Conservation (phyloP, 2,797 vertebrate genomes). For the Esox masquinongy region DNA sequence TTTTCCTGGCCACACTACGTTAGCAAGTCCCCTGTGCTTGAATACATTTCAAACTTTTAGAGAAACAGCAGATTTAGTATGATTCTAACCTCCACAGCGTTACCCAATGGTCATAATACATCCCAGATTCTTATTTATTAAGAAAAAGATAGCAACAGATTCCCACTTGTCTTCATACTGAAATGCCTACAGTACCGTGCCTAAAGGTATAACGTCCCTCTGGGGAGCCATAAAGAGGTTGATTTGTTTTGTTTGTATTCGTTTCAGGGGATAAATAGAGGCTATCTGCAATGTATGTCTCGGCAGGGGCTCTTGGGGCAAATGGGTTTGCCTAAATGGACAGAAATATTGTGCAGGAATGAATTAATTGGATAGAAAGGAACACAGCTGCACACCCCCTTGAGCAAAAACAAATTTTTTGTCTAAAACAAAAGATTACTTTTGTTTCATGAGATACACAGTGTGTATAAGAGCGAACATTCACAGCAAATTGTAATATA, state of each 20-base stretch:
- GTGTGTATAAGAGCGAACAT: neutral
- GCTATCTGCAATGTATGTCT: neutral
- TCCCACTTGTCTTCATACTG: constrained; percentile 30
- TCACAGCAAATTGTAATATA: neutral
- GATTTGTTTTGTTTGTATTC: constrained; percentile 36
- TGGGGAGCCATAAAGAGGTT: constrained; percentile 16
- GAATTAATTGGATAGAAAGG: neutral
- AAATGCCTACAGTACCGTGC: constrained; percentile 24
- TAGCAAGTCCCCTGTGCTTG: constrained; percentile 43
- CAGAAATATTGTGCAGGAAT: constrained; percentile 1
- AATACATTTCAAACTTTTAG: constrained; percentile 67
- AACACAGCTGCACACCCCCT: neutral
- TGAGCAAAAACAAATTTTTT: neutral
- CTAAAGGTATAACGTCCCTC: constrained; percentile 45
- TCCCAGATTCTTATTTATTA: constrained; percentile 56
- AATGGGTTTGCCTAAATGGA: neutral
- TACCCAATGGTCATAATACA: constrained; percentile 63
- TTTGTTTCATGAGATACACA: neutral
- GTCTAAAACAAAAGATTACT: neutral
- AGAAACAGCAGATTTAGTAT: constrained; percentile 67
- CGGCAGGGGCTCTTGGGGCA: neutral
- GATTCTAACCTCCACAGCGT: constrained; percentile 53
- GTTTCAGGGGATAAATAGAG: neutral
- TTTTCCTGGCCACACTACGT: constrained; percentile 6
- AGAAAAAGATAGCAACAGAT: constrained; percentile 47